These are phyloP conservation scores for Podarcis cretensis DNA, from an alignment of 2,113 vertebrate genomes.

Conservation along the genomic window DNA sequence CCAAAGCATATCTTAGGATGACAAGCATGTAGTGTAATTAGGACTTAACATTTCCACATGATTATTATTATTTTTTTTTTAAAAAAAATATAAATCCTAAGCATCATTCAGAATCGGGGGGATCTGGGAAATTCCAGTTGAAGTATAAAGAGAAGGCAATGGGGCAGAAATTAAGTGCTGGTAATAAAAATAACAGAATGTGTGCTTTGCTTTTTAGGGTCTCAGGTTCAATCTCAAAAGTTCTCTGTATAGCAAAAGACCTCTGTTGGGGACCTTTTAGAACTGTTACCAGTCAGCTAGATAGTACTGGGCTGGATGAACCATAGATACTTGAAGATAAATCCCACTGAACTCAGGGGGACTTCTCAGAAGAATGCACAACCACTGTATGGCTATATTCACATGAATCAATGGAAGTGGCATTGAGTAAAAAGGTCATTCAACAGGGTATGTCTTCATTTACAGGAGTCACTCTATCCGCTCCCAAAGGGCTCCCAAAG, in stretches of 20 bases:
- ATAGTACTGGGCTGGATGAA: neutral
- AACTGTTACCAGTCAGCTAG: neutral
- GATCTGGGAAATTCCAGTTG: too few relatives aligned
- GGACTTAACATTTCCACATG: neutral
- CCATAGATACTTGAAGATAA: neutral
- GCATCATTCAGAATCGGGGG: too few relatives aligned
- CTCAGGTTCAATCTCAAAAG: neutral
- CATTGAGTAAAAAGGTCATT: neutral
- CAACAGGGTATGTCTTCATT: neutral
- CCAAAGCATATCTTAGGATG: neutral
- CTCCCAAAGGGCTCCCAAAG: neutral
- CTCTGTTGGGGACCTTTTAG: neutral
- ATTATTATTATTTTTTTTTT: too few relatives aligned
- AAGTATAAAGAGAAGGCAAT: neutral
- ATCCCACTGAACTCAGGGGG: neutral
- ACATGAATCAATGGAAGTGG: neutral
- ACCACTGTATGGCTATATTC: neutral
- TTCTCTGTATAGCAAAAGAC: neutral
- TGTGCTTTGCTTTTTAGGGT: neutral
- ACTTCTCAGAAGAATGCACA: neutral
- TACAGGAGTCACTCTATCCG: neutral
- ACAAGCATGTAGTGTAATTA: neutral
- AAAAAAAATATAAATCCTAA: neutral
- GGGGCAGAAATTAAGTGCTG: neutral
- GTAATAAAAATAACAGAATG: neutral